Base-by-base conservation (phyloP, 2,113 vertebrate genomes). In the Protobothrops flavoviridis region DNA sequence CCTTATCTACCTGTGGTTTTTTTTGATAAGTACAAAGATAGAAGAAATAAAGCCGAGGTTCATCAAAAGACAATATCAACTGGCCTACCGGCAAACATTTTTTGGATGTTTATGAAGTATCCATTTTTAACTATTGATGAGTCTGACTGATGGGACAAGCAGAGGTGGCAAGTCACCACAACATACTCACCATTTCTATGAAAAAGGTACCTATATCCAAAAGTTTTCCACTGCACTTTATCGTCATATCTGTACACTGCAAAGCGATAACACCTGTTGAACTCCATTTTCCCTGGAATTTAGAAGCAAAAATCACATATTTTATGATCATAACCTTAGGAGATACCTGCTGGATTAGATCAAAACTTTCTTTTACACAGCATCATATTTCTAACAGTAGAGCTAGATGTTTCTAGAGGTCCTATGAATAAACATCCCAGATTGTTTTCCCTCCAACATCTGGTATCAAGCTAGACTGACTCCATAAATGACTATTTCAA, bases 121-220 rank as follows among this genome's bases (percentile, higher is more conserved):
- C 7, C 6, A 0, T 43, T 29, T 26, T 5, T 2, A 8, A 23
- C 53, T 9, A 39, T 26, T 33, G 15, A 6, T 53, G 3, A 24
- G 0, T n/a, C 45, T 23, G 26, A 21, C 4, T 29, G 17, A 39
- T 9, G 7, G 26, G 13, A 50, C 45, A 13, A 8, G 33, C 3
- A 8, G 48, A 23, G 43, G 15, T 1, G 1, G 29, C 33, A 20
- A 12, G 85, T 45, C 91, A n/a, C 10, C 0, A 0, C 8, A 10
- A 13, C 39, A 59, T 43, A 89, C 96, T 0, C 89, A 98, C 98
- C 89, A 0, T 97, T 96, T 55, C 95, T 3, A 12, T 11, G 0
- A 0, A 97, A 97, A 95, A 52, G 45, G 24, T 97, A 93, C 11
- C 10, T 20, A 10, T 95, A 85, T 52, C 95, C 92, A 0, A 97